Conservation (phyloP, 2,797 vertebrate species). For the Enteromius thamalakanensis region DNA sequence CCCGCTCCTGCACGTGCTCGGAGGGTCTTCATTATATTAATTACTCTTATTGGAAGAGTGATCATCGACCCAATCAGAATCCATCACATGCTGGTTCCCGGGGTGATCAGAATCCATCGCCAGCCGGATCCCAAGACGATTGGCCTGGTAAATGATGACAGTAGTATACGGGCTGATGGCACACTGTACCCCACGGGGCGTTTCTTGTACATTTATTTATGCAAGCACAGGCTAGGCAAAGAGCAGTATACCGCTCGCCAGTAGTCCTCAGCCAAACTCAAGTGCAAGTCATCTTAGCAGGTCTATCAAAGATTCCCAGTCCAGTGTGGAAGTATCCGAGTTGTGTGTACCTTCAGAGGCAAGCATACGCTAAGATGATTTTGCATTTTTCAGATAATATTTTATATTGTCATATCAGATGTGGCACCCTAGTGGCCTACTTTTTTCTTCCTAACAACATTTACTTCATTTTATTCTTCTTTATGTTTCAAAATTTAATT, state of each 20-base stretch:
- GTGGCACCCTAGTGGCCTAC: background rate
- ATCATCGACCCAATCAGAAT: constrained; percentile 86
- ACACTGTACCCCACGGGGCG: constrained; percentile 71
- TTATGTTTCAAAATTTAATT: constrained; percentile 26
- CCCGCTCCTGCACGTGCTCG: constrained; percentile 74
- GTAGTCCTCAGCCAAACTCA: background rate
- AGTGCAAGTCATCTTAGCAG: background rate
- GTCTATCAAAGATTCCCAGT: background rate
- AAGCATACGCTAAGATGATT: background rate
- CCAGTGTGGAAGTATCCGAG: background rate
- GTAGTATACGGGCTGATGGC: constrained; percentile 72
- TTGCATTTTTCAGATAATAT: constrained; percentile 14
- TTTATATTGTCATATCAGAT: background rate
- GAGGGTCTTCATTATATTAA: constrained; percentile 90
- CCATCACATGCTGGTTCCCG: constrained; percentile 72
- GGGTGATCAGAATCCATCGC: constrained; percentile 87
- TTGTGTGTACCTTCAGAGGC: background rate
- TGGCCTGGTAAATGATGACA: constrained; percentile 76
- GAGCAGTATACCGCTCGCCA: background rate
- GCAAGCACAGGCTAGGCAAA: constrained; percentile 67
- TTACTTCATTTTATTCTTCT: constrained; percentile 11
- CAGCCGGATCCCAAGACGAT: constrained; percentile 76
- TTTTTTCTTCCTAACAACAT: background rate
- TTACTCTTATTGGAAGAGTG: constrained; percentile 94
- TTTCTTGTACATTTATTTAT: constrained; percentile 79